A percentile compares a stretch with the other conserved stretches of the same genome.
These are phyloP conservation scores for Aptenodytes patagonicus DNA, from an alignment of 2,113 vertebrate genomes.

Conservation along the genomic window DNA sequence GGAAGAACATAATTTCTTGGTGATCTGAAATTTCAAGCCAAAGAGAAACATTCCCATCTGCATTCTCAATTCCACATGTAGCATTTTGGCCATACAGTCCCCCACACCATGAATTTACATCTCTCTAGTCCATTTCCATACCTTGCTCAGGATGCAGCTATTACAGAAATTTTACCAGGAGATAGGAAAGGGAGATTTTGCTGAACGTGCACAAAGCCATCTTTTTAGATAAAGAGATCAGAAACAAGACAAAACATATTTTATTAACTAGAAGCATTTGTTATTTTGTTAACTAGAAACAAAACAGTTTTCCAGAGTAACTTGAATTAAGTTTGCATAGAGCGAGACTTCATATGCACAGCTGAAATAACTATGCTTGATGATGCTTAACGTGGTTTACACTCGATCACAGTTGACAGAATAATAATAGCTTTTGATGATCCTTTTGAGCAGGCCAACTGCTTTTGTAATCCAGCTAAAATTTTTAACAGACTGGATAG, in stretches of 20 bases:
- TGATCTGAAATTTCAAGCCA: background rate
- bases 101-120: background rate
- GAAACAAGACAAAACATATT: background rate
- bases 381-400: background rate
- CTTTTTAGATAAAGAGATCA: background rate
- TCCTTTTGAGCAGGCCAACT: background rate
- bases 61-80: background rate
- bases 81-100: background rate
- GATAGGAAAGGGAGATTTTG: background rate
- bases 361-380: background rate
- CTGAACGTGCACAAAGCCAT: background rate
- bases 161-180: background rate
- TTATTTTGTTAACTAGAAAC: background rate
- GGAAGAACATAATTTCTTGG: background rate
- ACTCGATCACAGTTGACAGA: background rate
- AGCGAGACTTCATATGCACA: background rate
- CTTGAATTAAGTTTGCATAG: background rate
- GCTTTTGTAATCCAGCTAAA: background rate
- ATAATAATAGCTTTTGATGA: background rate
- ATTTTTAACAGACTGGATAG: background rate
- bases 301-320: background rate
- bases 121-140: background rate
- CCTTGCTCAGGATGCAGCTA: background rate
- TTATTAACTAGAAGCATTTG: background rate
- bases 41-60: background rate